Evolutionary conservation across 2,888 invertebrate species (phyloP), one percentile per base, ranked within the genome.

Genomic region (Drosophila aldrichi): DNA sequence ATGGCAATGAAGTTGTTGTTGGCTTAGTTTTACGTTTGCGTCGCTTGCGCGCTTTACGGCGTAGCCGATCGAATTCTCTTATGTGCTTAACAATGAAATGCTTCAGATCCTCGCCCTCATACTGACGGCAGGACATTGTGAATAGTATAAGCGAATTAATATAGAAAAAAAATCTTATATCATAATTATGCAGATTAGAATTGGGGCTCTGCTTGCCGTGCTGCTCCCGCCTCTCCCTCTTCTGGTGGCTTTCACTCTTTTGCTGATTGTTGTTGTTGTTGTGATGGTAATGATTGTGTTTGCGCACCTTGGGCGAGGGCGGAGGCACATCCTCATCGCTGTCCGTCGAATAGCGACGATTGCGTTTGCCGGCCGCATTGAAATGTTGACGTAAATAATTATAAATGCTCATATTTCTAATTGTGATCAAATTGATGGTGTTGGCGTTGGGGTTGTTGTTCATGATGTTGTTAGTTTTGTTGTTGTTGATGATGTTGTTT

Each of bases 121-220:
- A 87, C 44, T 88, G 79, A 4, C 75, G 89, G 72, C 89, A 89
- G 43, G 91, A 88, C 64, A 91, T 78, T 22, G 81, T 81, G 54
- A 92, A 71, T 79, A 92, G 63, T 58, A 91, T 88, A 74, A 92
- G 77, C 48, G 91, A 89, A 73, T 92, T 91, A 82, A 92, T 58
- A 74, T 89, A 92, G 59, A 92, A 88, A 89, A 92, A 90, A 82
- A 91, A 81, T 88, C 88, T 89, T 82, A 92, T 79, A 80, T 86
- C 87, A 81, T 85, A 79, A 34, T 82, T 79, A 70, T 79, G 52
- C 54, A 71, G 68, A 54, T 55, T 74, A 18, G 78, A 64, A 61
- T 80, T 72, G 16, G 65, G 59, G 9, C 72, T 77, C 29, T 38
- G 58, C 48, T 49, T 49, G 43, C 54, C 55, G 38, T 55, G 63